A percentile compares a stretch with the other conserved stretches of the same genome.
Evolutionary conservation across 2,113 vertebrate species (phyloP).

Genomic region (Gracilinanus agilis): DNA sequence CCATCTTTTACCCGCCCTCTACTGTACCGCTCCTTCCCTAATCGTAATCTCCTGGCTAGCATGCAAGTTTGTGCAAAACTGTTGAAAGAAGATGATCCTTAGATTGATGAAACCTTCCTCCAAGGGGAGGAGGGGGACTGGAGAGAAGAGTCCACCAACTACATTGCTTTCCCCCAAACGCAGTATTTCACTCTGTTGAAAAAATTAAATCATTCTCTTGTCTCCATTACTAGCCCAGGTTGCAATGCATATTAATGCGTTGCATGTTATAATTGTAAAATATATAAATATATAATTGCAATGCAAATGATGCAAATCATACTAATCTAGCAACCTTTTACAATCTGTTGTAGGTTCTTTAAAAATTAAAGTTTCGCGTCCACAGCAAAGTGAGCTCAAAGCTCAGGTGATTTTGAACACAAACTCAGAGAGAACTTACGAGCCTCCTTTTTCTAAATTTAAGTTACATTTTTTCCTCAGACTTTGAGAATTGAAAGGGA

Average conservation of each 20-base stretch:
- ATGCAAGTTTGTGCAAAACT: background rate
- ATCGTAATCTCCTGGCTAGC: background rate
- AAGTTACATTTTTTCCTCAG: background rate
- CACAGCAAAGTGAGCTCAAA: background rate
- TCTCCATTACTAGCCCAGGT: background rate
- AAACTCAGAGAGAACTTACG: background rate
- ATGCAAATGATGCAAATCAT: too few species aligned
- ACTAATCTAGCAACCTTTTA: background rate
- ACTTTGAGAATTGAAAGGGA: background rate
- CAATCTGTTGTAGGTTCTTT: background rate
- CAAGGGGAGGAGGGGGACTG: too few species aligned
- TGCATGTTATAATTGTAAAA: too few species aligned
- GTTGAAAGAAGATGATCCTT: background rate
- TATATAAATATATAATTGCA: too few species aligned
- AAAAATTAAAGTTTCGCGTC: background rate
- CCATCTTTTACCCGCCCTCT: too few species aligned
- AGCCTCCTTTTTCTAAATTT: background rate
- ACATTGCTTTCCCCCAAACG: background rate
- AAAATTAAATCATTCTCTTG: background rate
- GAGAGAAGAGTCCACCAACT: background rate
- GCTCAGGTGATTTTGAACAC: background rate
- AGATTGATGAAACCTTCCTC: background rate
- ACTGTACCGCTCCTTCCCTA: background rate
- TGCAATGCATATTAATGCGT: background rate
- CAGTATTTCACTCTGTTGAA: background rate